Evolutionary conservation across 2,797 vertebrate species (phyloP).

Genomic region (Heliangelus exortis): DNA sequence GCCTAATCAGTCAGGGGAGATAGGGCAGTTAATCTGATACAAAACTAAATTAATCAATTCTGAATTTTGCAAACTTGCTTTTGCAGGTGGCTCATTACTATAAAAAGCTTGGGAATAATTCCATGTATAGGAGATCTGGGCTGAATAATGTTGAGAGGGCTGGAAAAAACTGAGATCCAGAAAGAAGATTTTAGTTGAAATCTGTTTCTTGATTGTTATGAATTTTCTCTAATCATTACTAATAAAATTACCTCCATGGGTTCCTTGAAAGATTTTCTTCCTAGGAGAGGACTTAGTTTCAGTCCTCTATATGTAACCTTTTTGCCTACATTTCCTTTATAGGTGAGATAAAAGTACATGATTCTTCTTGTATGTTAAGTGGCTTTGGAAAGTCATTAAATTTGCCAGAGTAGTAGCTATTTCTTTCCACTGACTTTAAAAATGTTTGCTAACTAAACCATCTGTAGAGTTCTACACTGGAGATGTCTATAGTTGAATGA

Average conservation of each 20-base stretch:
- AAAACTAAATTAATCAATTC: slow-evolving; percentile 6
- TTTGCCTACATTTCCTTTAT: not conserved
- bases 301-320: not conserved
- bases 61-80: not conserved
- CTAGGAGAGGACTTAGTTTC: not conserved
- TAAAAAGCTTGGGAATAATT: not conserved
- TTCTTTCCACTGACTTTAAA: not conserved
- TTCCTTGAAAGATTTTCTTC: not conserved
- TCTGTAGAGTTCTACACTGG: not conserved
- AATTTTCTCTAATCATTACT: not conserved
- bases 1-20: not conserved
- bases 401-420: not conserved
- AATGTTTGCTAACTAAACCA: not conserved
- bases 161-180: not conserved
- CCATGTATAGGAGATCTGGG: not conserved
- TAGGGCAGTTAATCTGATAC: not conserved
- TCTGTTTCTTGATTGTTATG: not conserved
- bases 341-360: not conserved
- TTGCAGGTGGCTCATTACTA: not conserved
- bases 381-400: not conserved
- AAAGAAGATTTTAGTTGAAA: not conserved
- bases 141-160: not conserved
- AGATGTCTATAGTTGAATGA: not conserved
- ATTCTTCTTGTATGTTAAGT: not conserved
- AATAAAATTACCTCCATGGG: not conserved